These are phyloP conservation scores for Scomber colias DNA, from an alignment of 2,113 vertebrate genomes.

Conservation along the genomic window DNA sequence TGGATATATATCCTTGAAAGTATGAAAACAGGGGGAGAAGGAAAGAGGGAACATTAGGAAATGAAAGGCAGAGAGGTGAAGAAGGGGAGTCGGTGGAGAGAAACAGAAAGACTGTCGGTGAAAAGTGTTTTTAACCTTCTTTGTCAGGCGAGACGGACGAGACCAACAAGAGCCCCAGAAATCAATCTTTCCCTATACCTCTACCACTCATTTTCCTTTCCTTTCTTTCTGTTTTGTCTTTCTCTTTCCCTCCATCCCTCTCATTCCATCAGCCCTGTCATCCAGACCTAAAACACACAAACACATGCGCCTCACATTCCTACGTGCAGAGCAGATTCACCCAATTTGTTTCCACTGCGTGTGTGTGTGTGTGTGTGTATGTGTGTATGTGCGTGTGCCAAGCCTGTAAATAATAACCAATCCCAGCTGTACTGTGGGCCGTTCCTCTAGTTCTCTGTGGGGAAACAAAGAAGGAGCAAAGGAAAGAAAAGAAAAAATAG, in stretches of 20 bases:
- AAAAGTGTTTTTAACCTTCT: conserved; percentile 46
- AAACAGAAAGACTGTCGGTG: conserved; percentile 30
- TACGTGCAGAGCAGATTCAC: conserved; percentile 59
- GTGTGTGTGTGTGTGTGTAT: background rate
- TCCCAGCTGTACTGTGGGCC: conserved; percentile 76
- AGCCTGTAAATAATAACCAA: conserved; percentile 83
- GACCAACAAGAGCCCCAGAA: conserved; percentile 34
- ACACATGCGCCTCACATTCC: conserved; percentile 81
- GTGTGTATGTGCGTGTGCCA: conserved; percentile 56
- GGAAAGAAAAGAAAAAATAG: conserved; percentile 29
- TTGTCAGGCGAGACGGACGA: conserved; percentile 40
- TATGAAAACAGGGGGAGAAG: background rate
- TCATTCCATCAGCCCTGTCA: conserved; percentile 75
- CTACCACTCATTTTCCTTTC: conserved; percentile 19
- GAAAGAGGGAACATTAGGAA: conserved; percentile 24
- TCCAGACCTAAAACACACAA: conserved; percentile 82
- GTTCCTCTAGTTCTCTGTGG: conserved; percentile 58
- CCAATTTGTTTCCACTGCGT: conserved; percentile 34
- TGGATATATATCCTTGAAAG: conserved; percentile 26
- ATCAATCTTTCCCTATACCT: conserved; percentile 16
- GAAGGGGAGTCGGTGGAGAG: background rate
- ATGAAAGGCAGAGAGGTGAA: conserved; percentile 28
- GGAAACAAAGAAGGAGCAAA: conserved; percentile 51
- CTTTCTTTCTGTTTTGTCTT: conserved; percentile 12
- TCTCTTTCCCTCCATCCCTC: conserved; percentile 40